Evolutionary conservation across 1,140 invertebrate species (phyloP).

Genomic region (Hormaphis cornu): DNA sequence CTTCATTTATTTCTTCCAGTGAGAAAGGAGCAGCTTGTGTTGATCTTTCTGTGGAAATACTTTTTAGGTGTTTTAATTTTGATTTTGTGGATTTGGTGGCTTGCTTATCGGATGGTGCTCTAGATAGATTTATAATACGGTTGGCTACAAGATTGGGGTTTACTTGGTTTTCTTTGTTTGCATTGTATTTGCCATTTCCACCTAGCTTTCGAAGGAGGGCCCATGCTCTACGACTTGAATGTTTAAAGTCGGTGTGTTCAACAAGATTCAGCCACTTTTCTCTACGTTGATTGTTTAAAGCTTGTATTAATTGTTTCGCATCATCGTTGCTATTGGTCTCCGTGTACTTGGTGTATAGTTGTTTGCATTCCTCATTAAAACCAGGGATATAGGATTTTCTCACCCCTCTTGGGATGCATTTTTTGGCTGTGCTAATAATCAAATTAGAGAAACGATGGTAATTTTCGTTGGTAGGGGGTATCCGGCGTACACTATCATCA

Average conservation of each 20-base stretch:
- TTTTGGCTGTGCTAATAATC: neutral
- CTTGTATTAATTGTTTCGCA: neutral
- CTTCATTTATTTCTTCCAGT: slow-evolving; percentile 7
- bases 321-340: neutral
- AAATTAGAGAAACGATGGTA: slow-evolving; percentile 5
- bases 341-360: neutral
- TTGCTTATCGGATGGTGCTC: neutral
- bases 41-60: neutral
- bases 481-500: neutral
- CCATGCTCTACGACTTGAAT: slow-evolving; percentile 9
- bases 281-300: neutral
- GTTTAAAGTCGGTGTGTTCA: neutral
- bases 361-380: neutral
- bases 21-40: neutral
- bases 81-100: neutral
- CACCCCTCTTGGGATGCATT: neutral
- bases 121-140: slow-evolving; percentile 11
- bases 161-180: neutral
- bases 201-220: neutral
- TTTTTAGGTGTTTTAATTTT: slow-evolving; percentile 1
- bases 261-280: slow-evolving; percentile 8
- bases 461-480: neutral
- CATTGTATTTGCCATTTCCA: slow-evolving; percentile 2
- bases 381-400: slow-evolving; percentile 16
- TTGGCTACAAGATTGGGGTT: slow-evolving; percentile 24